Evolutionary conservation across 2,113 vertebrate species (phyloP).

Genomic region (Muntiacus reevesi): DNA sequence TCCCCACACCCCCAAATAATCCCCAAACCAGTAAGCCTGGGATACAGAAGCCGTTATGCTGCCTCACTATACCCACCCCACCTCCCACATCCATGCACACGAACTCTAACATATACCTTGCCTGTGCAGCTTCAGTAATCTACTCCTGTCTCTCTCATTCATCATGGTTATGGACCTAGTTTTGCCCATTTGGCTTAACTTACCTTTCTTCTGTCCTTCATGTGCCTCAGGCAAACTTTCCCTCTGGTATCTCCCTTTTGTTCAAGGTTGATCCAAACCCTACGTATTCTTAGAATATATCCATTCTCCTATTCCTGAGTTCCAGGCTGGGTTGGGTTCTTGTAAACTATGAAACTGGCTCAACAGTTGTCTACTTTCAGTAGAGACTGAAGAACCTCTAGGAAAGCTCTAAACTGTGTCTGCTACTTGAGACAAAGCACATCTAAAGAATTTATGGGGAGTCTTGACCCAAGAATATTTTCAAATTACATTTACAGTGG

Average conservation of each 20-base stretch:
- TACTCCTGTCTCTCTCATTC: neutral
- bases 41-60: neutral
- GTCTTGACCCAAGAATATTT: neutral
- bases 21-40: neutral
- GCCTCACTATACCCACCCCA: neutral
- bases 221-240: neutral
- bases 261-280: neutral
- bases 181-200: neutral
- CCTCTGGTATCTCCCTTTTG: neutral
- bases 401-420: neutral
- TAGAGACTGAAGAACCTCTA: neutral
- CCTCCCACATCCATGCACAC: neutral
- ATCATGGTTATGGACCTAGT: neutral
- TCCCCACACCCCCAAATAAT: neutral
- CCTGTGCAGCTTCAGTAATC: neutral
- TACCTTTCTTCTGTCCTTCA: neutral
- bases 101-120: neutral
- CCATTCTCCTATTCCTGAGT: neutral
- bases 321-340: neutral
- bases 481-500: neutral
- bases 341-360: conserved; percentile 13
- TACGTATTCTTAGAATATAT: neutral
- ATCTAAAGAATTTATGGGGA: neutral
- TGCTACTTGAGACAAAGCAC: neutral
- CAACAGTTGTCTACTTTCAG: neutral